Evolutionary conservation across 2,113 vertebrate species (phyloP).

Genomic region (Oriolus oriolus): DNA sequence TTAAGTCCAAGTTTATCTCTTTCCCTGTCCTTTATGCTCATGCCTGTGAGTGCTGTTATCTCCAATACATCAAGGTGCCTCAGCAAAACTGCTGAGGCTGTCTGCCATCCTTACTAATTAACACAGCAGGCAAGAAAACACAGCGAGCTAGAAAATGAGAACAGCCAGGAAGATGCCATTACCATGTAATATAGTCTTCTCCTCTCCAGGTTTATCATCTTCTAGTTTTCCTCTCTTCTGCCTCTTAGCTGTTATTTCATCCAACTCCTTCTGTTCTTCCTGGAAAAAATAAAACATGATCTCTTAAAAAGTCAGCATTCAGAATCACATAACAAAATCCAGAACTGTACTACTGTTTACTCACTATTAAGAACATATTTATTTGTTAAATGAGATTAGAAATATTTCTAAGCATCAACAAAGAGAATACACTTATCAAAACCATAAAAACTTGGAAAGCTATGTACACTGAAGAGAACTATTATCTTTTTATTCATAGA

Average conservation of each 20-base stretch:
- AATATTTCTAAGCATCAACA: neutral
- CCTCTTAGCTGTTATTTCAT: slow-evolving; percentile 96
- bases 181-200: slow-evolving; percentile 97
- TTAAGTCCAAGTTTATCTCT: neutral
- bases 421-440: neutral
- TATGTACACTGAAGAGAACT: neutral
- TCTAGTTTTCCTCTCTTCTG: slow-evolving; percentile 95
- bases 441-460: neutral
- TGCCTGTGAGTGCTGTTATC: neutral
- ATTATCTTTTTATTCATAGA: neutral
- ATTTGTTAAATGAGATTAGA: neutral
- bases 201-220: slow-evolving; percentile 92
- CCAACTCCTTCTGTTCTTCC: slow-evolving; percentile 95
- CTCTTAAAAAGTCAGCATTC: neutral
- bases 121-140: slow-evolving; percentile 31
- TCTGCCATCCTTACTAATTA: slow-evolving; percentile 40
- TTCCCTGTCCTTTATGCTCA: neutral
- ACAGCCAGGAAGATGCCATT: slow-evolving; percentile 39
- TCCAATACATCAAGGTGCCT: slow-evolving; percentile 1
- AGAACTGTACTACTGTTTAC: neutral
- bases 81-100: neutral
- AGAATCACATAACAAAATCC: neutral
- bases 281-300: slow-evolving; percentile 52
- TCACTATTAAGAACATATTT: neutral
- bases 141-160: slow-evolving; percentile 8